Evolutionary conservation across 2,113 vertebrate species (phyloP), one percentile per base, ranked within the genome.

Genomic region (Trematocara zebra): DNA sequence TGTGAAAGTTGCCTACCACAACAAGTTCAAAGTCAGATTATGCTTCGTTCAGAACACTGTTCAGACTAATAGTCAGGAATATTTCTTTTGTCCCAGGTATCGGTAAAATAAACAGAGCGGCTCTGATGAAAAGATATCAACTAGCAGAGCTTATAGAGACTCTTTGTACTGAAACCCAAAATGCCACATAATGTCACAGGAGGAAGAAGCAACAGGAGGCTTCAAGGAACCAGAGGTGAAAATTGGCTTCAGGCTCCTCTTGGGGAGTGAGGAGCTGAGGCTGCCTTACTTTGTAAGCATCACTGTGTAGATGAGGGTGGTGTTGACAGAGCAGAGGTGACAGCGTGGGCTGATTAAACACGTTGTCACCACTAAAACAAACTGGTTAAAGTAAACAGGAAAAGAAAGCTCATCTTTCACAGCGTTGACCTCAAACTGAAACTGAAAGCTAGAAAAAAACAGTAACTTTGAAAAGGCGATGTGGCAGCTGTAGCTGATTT

Each of bases 381-480:
- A 90, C 53, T 11, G 31, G 10, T 7, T 80, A 17, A 64, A 82
- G 69, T 88, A 85, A 92, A 90, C 64, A 79, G 61, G 83, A 81
- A 82, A n/a, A 28, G 67, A 9, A 35, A 20, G 59, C 49, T n/a
- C 28, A 56, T 84, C 78, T 57, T 69, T 72, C 18, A 4, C 14
- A n/a, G 11, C 20, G n/a, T 80, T 26, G 23, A 54, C 14, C 79
- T 64, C 40, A 28, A 61, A 51, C 15, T 78, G 52, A 67, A 56
- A 80, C 28, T 61, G 8, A 59, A 57, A 79, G 14, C 61, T 53
- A 69, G 33, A 64, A 74, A 47, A 4, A 67, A 57, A 53, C 42
- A 33, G 11, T 3, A 53, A 57, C n/a, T 85, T 54, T 1, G 4
- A 23, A 49, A 79, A 69, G 40, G 82, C 84, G 47, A 80, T 17